Evolutionary conservation across 2,113 vertebrate genomes (phyloP), one percentile per base, ranked within the genome.

Genomic region (Oreotrochilus melanogaster): DNA sequence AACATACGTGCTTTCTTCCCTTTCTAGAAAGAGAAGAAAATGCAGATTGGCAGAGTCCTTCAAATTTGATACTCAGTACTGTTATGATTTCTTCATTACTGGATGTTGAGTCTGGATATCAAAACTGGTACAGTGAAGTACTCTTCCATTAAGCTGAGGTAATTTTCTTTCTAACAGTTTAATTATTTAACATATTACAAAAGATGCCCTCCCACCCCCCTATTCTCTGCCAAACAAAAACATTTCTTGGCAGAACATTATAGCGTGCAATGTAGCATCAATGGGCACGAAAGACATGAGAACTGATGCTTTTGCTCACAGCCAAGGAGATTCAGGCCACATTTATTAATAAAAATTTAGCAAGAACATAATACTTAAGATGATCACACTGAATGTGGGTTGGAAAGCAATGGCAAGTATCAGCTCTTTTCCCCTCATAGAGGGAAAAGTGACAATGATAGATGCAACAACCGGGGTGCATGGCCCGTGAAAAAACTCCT

Each of bases 21-120:
- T 84, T 94, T 70, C 61, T 90, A 92, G 92, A 88, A 94, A 78
- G 25, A 62, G 43, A 87, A 91, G 86, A 93, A 92, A 89, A 80
- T 6, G 2, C 78, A 60, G 69, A 73, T 42, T 51, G 72, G 60
- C 80, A 93, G 91, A 89, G 60, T 70, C 56, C 62, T 84, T 88
- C 93, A 72, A 5, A 79, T 89, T 87, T 92, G 58, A 82, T 89
- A 50, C 43, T 75, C 65, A 42, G 54, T 71, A 73, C 62, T 93
- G 53, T 45, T 83, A 57, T 3, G 53, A 37, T 86, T 61, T 80
- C 86, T 92, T 72, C 69, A 22, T 65, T 94, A 72, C 79, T 92
- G 82, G 60, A 96, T 88, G 69, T 82, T 51, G 62, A 94, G 31
- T 72, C 65, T 95, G 92, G 43, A 92, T 95, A 74, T 86, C 88